phyloP scores from a whole-genome alignment of 2,113 vertebrate genomes.

The Rhineura floridana region DNA sequence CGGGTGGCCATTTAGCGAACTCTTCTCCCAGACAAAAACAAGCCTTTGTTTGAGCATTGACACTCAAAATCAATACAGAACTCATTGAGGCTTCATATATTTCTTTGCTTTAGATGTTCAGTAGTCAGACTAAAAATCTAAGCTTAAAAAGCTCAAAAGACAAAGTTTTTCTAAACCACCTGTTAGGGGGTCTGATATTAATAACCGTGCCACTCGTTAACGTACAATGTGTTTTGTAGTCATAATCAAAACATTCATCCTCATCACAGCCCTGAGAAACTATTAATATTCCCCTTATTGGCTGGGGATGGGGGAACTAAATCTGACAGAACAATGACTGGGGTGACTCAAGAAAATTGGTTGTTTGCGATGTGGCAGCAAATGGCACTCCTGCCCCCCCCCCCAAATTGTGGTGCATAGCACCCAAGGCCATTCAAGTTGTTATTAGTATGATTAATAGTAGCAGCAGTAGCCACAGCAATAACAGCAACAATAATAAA shows the following conservation, averaged over 20 bases:
- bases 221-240: neutral
- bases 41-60: neutral
- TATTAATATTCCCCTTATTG: neutral
- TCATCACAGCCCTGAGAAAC: neutral
- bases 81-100: constrained; percentile 25
- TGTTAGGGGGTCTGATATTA: neutral
- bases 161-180: neutral
- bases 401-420: too few relatives aligned
- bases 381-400: too few relatives aligned
- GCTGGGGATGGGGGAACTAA: neutral
- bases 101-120: neutral
- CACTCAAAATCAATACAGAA: constrained; percentile 48
- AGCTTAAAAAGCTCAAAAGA: neutral
- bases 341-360: too few relatives aligned
- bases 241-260: neutral
- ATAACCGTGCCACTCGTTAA: neutral
- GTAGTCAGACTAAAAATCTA: neutral
- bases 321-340: neutral
- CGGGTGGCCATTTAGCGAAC: constrained; percentile 46
- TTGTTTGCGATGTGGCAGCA: too few relatives aligned
- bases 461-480: too few relatives aligned
- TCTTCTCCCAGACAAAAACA: constrained; percentile 39
- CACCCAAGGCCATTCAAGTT: too few relatives aligned
- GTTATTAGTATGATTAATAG: too few relatives aligned
- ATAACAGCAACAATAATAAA: too few relatives aligned